Percentiles rank a stretch among this genome's conserved stretches.
Evolutionary conservation across 2,888 invertebrate genomes (phyloP).

Genomic region (Drosophila diplacantha): DNA sequence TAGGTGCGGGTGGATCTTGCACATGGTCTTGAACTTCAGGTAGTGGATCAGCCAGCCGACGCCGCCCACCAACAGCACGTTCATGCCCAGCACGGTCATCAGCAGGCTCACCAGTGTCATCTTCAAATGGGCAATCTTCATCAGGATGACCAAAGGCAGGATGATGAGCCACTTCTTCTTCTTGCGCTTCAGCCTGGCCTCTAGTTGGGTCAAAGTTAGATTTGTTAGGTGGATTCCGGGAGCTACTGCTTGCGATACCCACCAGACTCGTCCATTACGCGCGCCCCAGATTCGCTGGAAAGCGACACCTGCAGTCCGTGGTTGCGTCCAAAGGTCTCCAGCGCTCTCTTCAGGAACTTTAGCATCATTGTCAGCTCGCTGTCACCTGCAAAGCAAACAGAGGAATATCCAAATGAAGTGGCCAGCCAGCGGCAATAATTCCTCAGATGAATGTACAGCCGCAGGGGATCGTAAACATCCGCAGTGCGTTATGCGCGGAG

Average conservation of each 20-base stretch:
- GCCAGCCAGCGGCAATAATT: conserved; percentile 27
- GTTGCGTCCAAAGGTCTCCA: conserved; percentile 72
- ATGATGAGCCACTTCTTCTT: conserved; percentile 75
- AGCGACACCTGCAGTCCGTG: conserved; percentile 74
- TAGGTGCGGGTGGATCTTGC: conserved; percentile 76
- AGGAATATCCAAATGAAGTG: conserved; percentile 26
- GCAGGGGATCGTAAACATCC: conserved; percentile 51
- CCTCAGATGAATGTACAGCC: conserved; percentile 44
- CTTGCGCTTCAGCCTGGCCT: conserved; percentile 62
- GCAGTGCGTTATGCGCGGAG: conserved; percentile 38
- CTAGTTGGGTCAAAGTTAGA: conserved; percentile 35
- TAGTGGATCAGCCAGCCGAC: conserved; percentile 76
- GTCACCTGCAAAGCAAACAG: conserved; percentile 63
- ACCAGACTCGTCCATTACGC: conserved; percentile 69
- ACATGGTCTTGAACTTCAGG: conserved; percentile 75
- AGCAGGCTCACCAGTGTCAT: conserved; percentile 73
- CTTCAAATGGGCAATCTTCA: conserved; percentile 76
- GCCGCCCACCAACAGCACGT: conserved; percentile 74
- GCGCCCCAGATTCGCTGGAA: conserved; percentile 69
- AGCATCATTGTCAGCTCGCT: conserved; percentile 67
- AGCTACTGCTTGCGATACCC: conserved; percentile 12
- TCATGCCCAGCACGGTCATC: conserved; percentile 72
- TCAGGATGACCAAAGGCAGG: conserved; percentile 74
- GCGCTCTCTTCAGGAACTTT: conserved; percentile 74
- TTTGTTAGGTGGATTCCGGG: background rate